A percentile compares a stretch with the other conserved stretches of the same genome.
Conservation (phyloP, 2,888 invertebrate genomes). For the Siphlonurus alternatus region DNA sequence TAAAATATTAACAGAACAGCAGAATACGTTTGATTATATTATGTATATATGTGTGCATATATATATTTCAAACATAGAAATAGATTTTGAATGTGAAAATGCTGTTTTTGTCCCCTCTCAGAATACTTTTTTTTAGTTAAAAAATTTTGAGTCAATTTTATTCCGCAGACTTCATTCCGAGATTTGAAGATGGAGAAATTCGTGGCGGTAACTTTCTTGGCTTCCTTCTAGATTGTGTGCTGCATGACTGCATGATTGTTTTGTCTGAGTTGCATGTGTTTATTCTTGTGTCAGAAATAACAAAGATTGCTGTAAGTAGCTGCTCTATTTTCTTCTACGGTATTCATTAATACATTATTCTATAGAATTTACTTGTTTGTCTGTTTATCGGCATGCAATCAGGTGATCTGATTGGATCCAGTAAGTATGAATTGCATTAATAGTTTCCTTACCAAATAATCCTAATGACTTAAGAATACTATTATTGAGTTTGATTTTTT, state of each 20-base stretch:
- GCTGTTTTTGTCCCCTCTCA: too few relatives aligned
- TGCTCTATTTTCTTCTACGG: too few relatives aligned
- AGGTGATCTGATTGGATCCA: constrained; percentile 28
- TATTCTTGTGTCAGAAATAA: neutral
- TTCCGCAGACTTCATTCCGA: constrained; percentile 31
- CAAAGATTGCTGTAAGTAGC: neutral
- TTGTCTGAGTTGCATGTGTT: neutral
- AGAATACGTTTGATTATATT: too few relatives aligned
- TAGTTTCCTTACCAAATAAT: too few relatives aligned
- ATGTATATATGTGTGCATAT: too few relatives aligned
- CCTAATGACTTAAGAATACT: too few relatives aligned
- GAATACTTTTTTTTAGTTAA: too few relatives aligned
- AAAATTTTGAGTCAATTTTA: constrained; percentile 4
- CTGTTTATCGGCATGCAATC: constrained; percentile 8
- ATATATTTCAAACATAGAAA: too few relatives aligned
- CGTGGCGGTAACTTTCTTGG: constrained; percentile 30
- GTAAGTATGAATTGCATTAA: constrained; percentile 27
- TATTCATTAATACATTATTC: neutral
- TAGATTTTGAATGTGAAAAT: too few relatives aligned
- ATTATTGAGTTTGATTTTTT: too few relatives aligned
- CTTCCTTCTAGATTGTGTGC: neutral
- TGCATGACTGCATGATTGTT: neutral
- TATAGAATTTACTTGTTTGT: neutral
- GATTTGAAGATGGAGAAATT: constrained; percentile 34
- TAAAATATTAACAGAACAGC: too few relatives aligned